Base-by-base conservation (phyloP, 2,113 vertebrate species). In the Cinclus cinclus region DNA sequence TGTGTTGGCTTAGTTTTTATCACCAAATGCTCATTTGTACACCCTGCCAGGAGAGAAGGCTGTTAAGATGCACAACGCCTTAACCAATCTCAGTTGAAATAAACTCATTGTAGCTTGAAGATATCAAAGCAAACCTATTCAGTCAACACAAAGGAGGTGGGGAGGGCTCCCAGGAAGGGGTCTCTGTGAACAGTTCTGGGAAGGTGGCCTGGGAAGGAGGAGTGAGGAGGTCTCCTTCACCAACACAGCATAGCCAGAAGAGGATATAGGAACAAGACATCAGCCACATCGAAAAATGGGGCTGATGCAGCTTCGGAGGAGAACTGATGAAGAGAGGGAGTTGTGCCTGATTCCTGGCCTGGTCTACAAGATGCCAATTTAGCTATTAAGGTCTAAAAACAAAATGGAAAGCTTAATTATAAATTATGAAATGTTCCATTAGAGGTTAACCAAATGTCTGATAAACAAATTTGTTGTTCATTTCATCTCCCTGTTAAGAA, bases 331-430 rank as follows among this genome's bases (percentile, higher is more conserved):
- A 69, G 47, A 4, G 13, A 46, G 4, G 63, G n/a, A 74, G 58
- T 44, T 33, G 47, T 20, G 33, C 10, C 50, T 44, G 63, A 76
- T 90, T 88, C 28, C 56, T 50, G n/a, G 56, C 20, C 44, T 39
- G 56, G 60, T 62, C 53, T 81, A 41, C 49, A 75, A 93, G 86
- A 64, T 94, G 58, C 49, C 37, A 81, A 83, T 94, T 93, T 95
- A 95, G 76, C 71, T 92, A 74, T 90, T 93, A 94, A 87, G 31
- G 33, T 82, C 56, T 90, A 93, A 90, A 79, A 94, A 88, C 76
- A 84, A 95, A 93, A 94, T 58, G 62, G 56, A 93, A 95, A 87
- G 49, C 65, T 93, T 85, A 95, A 96, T 93, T 93, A 86, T 81
- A 86, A 94, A 88, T 81, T 31, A 94, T 78, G 23, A 94, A 92